These are phyloP conservation scores for Volucella inanis DNA, from an alignment of 2,888 invertebrate genomes.

Conservation along the genomic window DNA sequence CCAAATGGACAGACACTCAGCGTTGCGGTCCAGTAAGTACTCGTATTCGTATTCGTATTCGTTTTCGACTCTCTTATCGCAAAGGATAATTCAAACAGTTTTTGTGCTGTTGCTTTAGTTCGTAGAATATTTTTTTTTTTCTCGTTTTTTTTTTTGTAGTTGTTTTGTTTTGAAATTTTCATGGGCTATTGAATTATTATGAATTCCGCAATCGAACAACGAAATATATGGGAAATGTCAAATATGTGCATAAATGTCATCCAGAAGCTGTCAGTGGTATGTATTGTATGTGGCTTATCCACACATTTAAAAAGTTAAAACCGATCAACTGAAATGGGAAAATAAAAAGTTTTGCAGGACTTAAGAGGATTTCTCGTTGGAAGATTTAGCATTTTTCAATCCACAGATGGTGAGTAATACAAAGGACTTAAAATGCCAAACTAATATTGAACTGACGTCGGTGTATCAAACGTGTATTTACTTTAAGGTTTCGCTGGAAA, in stretches of 20 bases:
- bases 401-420: too few relatives aligned
- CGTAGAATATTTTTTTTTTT: background rate
- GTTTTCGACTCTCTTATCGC: conserved; percentile 59
- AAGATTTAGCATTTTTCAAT: background rate
- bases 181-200: conserved; percentile 61
- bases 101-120: conserved; percentile 9
- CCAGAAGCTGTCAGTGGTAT: conserved; percentile 8
- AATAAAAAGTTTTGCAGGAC: conserved; percentile 17
- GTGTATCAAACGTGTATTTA: too few relatives aligned
- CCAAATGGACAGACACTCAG: conserved; percentile 39
- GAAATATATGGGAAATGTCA: conserved; percentile 51
- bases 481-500: too few relatives aligned
- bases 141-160: conserved; percentile 18
- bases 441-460: too few relatives aligned
- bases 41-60: conserved; percentile 31
- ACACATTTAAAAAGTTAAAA: conserved; percentile 17
- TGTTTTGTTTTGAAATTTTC: conserved; percentile 17
- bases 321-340: conserved; percentile 19
- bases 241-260: conserved; percentile 38
- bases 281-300: background rate
- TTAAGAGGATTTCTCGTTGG: conserved; percentile 8
- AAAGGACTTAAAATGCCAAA: too few relatives aligned
- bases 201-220: conserved; percentile 55
- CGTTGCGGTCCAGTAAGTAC: conserved; percentile 50
- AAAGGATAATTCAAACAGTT: conserved; percentile 56